Evolutionary conservation across 2,888 invertebrate species (phyloP), one percentile per base, ranked within the genome.

Genomic region (Spilarctia lutea): DNA sequence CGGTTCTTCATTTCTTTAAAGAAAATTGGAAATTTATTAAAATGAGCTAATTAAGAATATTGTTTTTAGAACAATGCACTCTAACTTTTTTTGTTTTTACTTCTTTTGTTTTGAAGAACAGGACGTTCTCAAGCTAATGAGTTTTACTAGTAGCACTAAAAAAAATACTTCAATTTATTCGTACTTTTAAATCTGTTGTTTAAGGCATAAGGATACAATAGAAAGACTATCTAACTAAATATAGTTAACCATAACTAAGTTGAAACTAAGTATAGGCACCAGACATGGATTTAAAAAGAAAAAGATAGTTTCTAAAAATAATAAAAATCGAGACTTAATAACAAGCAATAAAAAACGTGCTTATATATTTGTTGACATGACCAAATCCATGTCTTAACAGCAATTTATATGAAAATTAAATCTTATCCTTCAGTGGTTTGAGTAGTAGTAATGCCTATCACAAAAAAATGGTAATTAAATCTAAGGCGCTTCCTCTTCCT

Each of bases 1-100:
- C 3, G 77, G 77, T 77, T 80, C 79, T 71, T 81, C 77, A 35
- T 72, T 73, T 76, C 80, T 82, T 71, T 80, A 76, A 76, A 77
- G 75, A 66, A 35, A 66, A 56, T 3, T 56, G 20, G 30, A 18
- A 8, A 66, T 66, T 27, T 39, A 66, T 52, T 20, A 16, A 20
- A 69, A 56, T 52, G 10, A 24, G 35, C 8, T 10, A 68, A 33
- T 24, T 33, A 13, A 68, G 27, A 67, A 11, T 63, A 63, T 30
- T 30, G 7, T 63, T 63, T 18, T 63, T 8, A 63, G 27, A 60
- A 56, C 56, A 56, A 65, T 30, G 65, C 33, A 20, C 30, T 35
- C 33, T 6, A 27, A 60, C 13, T 60, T 4, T 60, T 4, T 63
- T 63, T 63, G 30, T 18, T 63, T 30, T 30, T 18, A 63, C 63